phyloP scores from a whole-genome alignment of 2,113 vertebrate genomes.

The Meles meles region DNA sequence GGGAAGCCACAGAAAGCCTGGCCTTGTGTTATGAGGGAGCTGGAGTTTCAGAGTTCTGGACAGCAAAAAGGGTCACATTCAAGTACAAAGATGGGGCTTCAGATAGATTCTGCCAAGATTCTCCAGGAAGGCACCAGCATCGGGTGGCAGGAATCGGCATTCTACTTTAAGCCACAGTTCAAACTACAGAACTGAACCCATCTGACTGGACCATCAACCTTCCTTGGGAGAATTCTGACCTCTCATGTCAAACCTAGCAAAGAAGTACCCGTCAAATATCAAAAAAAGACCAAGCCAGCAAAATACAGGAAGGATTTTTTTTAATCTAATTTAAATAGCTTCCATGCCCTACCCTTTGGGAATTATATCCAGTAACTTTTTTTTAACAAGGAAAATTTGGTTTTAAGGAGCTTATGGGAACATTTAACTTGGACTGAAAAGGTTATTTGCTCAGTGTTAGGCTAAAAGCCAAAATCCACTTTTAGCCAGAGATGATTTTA shows the following conservation, averaged over 20 bases:
- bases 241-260: slow-evolving; percentile 14
- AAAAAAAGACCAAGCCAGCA: not conserved
- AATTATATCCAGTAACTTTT: slow-evolving; percentile 53
- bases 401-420: slow-evolving; percentile 63
- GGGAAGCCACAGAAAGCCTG: slow-evolving; percentile 44
- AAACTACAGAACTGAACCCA: not conserved
- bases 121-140: slow-evolving; percentile 8
- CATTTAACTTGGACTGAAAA: slow-evolving; percentile 61
- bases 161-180: slow-evolving; percentile 32
- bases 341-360: not conserved
- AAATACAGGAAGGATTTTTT: not conserved
- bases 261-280: not conserved
- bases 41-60: slow-evolving; percentile 39
- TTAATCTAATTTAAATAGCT: slow-evolving; percentile 44
- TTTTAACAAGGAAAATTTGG: slow-evolving; percentile 61
- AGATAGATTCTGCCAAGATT: slow-evolving; percentile 38
- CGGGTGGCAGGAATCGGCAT: slow-evolving; percentile 13
- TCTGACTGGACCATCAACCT: not conserved
- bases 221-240: not conserved
- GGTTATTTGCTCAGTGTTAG: slow-evolving; percentile 65
- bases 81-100: slow-evolving; percentile 67
- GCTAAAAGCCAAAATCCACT: slow-evolving; percentile 67
- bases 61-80: not conserved
- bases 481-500: slow-evolving; percentile 69
- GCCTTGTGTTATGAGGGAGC: slow-evolving; percentile 46